Evolutionary conservation across 2,888 invertebrate genomes (phyloP).

Genomic region (Drosophila maculinotata): DNA sequence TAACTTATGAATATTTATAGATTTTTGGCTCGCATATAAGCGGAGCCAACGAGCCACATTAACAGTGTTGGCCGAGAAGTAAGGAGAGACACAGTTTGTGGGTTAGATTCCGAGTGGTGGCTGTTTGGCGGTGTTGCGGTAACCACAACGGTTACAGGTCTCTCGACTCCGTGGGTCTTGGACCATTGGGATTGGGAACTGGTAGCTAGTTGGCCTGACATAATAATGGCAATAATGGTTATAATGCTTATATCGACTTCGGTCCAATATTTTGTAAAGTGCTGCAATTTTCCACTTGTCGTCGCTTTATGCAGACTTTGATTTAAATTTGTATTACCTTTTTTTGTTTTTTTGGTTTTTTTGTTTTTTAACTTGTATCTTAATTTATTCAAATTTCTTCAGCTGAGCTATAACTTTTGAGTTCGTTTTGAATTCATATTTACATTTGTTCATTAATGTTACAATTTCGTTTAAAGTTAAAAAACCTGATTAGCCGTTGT

Average conservation of each 20-base stretch:
- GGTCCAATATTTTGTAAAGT: slow-evolving; percentile 44
- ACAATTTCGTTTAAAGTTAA: slow-evolving; percentile 40
- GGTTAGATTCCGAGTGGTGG: slow-evolving; percentile 33
- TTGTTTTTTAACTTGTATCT: slow-evolving; percentile 21
- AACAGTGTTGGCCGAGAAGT: slow-evolving; percentile 8
- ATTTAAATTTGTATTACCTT: slow-evolving; percentile 17
- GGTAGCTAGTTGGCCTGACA: slow-evolving; percentile 58
- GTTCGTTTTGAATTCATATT: slow-evolving; percentile 60
- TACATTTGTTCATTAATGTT: slow-evolving; percentile 32
- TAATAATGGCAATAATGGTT: slow-evolving; percentile 66
- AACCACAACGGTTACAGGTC: slow-evolving; percentile 33
- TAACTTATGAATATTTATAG: slow-evolving; percentile 76
- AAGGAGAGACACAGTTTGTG: slow-evolving; percentile 55
- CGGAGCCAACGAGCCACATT: slow-evolving; percentile 36
- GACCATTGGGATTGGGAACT: slow-evolving; percentile 48
- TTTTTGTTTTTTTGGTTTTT: slow-evolving; percentile 8
- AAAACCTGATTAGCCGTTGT: slow-evolving; percentile 63
- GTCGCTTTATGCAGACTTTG: slow-evolving; percentile 26
- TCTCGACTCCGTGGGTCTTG: slow-evolving; percentile 30
- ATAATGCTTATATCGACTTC: slow-evolving; percentile 64
- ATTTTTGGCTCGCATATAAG: slow-evolving; percentile 52
- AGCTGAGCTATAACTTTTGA: slow-evolving; percentile 33
- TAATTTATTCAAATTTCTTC: slow-evolving; percentile 69
- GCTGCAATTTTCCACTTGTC: slow-evolving; percentile 64
- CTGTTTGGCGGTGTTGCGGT: slow-evolving; percentile 18